These are phyloP conservation scores for Tetranychus truncatus DNA, from an alignment of 2,888 invertebrate species.

Conservation along the genomic window DNA sequence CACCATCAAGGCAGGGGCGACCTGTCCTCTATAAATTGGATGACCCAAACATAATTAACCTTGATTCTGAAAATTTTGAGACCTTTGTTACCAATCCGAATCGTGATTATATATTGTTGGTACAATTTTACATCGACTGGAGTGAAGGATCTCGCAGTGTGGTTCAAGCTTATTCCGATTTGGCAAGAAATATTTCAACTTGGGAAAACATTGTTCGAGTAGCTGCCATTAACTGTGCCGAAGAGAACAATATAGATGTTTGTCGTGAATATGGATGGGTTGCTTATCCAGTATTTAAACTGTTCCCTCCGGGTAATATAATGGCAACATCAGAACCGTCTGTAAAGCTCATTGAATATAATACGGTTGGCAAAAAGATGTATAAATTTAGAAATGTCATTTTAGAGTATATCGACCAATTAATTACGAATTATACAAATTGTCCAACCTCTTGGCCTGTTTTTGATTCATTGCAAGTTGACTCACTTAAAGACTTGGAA, in stretches of 20 bases:
- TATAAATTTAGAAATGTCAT: not conserved
- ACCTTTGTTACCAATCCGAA: conserved; percentile 12
- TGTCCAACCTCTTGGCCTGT: not conserved
- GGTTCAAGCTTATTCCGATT: conserved; percentile 62
- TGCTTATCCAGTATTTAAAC: not conserved
- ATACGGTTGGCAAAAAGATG: not conserved
- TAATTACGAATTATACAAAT: not conserved
- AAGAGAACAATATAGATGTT: conserved; percentile 58
- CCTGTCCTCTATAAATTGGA: not conserved
- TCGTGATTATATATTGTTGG: conserved; percentile 35
- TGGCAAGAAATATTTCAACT: conserved; percentile 48
- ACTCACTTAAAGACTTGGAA: not conserved
- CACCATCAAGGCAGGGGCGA: not conserved
- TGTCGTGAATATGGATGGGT: conserved; percentile 46
- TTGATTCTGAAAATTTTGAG: conserved; percentile 13
- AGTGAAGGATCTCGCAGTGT: conserved; percentile 84
- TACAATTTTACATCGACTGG: conserved; percentile 89
- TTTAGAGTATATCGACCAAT: not conserved
- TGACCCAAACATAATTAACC: conserved; percentile 10
- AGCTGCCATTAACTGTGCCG: conserved; percentile 66
- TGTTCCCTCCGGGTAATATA: not conserved
- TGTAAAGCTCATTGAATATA: not conserved
- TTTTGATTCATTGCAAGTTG: not conserved
- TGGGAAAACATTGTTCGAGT: conserved; percentile 57
- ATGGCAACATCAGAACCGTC: not conserved